Conservation (phyloP, 1,140 invertebrate species). For the Globodera rostochiensis region DNA sequence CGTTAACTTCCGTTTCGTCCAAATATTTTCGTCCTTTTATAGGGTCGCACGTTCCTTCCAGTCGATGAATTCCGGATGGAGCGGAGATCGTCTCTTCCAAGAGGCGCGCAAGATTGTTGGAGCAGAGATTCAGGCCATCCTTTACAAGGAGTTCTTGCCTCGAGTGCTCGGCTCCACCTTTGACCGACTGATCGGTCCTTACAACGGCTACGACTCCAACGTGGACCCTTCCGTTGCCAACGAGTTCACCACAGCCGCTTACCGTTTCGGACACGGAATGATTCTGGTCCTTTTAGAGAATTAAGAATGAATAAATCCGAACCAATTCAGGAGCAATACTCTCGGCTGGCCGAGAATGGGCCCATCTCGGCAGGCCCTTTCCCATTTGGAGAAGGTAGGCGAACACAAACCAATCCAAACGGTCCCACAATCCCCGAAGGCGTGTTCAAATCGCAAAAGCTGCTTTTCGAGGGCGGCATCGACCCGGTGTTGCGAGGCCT, state of each 20-base stretch:
- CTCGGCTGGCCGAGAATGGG: constrained; percentile 47
- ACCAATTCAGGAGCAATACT: constrained; percentile 44
- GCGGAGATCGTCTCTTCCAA: constrained; percentile 65
- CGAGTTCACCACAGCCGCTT: constrained; percentile 74
- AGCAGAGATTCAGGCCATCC: constrained; percentile 65
- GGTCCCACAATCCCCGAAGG: neutral
- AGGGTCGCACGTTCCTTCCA: constrained; percentile 52
- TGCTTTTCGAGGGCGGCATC: constrained; percentile 64
- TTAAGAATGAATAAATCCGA: neutral
- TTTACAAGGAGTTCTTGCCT: constrained; percentile 59
- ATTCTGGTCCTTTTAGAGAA: constrained; percentile 59
- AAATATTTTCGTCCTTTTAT: constrained; percentile 12
- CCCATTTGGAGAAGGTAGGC: constrained; percentile 56
- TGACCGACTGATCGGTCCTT: constrained; percentile 67
- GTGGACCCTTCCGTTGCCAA: constrained; percentile 72
- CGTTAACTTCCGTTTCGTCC: neutral
- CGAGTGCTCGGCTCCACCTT: constrained; percentile 57
- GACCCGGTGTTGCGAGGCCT: constrained; percentile 78
- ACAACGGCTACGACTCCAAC: constrained; percentile 70
- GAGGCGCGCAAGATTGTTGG: constrained; percentile 71
- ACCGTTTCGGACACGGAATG: constrained; percentile 73
- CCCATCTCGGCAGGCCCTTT: constrained; percentile 58
- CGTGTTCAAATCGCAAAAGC: constrained; percentile 65
- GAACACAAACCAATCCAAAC: neutral
- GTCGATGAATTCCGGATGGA: constrained; percentile 52